Conservation (phyloP, 2,113 vertebrate species). For the Oncorhynchus mykiss region DNA sequence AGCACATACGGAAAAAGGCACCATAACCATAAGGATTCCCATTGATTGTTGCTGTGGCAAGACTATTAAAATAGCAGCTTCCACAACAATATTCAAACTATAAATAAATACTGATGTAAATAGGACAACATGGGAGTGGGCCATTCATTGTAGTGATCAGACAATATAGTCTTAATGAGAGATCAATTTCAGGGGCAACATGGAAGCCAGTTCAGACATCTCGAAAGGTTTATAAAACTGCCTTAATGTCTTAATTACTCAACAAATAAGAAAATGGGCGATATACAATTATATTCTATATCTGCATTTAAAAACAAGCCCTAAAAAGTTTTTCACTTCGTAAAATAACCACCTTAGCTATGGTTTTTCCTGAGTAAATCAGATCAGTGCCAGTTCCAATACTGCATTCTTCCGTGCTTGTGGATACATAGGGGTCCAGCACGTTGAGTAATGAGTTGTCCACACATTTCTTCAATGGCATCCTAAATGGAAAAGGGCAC, state of each 20-base stretch:
- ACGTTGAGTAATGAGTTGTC: slow-evolving; percentile 29
- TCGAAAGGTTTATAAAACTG: slow-evolving; percentile 48
- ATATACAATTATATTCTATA: slow-evolving; percentile 62
- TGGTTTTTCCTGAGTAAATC: slow-evolving; percentile 66
- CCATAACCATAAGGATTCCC: neutral
- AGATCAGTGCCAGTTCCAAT: slow-evolving; percentile 56
- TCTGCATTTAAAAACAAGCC: slow-evolving; percentile 39
- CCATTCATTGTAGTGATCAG: slow-evolving; percentile 12
- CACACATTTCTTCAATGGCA: neutral
- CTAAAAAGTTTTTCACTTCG: slow-evolving; percentile 37
- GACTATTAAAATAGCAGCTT: slow-evolving; percentile 29
- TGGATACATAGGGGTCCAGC: slow-evolving; percentile 10
- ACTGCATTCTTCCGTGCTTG: slow-evolving; percentile 50
- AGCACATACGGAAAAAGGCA: slow-evolving; percentile 2
- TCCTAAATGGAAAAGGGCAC: neutral
- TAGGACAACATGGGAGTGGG: slow-evolving; percentile 5
- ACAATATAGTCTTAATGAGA: slow-evolving; percentile 5
- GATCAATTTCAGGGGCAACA: slow-evolving; percentile 24
- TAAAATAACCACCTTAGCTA: slow-evolving; percentile 30
- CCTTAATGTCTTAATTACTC: slow-evolving; percentile 19
- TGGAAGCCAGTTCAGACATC: slow-evolving; percentile 35
- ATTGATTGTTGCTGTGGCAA: slow-evolving; percentile 11
- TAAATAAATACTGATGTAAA: slow-evolving; percentile 36
- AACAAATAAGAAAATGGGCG: slow-evolving; percentile 34
- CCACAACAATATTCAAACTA: slow-evolving; percentile 27